Evolutionary conservation across 1,140 invertebrate species (phyloP), one percentile per base, ranked within the genome.

Genomic region (Solenopsis fugax): DNA sequence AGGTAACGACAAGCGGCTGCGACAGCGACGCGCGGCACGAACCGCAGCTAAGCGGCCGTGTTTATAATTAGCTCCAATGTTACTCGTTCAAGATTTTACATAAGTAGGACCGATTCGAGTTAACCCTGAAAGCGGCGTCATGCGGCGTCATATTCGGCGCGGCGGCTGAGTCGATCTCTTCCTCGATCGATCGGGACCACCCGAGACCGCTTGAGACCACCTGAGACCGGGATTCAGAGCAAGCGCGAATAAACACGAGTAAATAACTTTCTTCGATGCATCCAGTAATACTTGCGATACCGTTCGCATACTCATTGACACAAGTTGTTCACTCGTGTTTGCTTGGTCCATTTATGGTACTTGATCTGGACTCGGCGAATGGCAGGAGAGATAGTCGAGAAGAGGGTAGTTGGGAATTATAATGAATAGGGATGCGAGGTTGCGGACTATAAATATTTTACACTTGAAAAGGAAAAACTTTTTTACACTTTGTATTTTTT

Each of bases 21-120:
- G 52, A 41, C 52, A 69, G 50, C 41, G 58, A 86, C 48, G 52
- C 56, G 77, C 29, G 29, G 16, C 21, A 13, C 62, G 34, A 60
- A 71, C 85, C 41, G 88, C 56, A 78, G 67, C 77, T 54, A 71
- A 24, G 65, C 62, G 77, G 58, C 65, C 87, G 76, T 52, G 78
- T 92, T 90, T 92, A 92, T 92, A 91, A 86, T 88, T 84, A 82
- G 85, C 58, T 29, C 65, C 89, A 82, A 92, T 92, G 88, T 92
- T 92, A 92, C 73, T 91, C 81, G 88, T 85, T 67, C 77, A 69
- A 86, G 72, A 88, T 92, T 91, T 92, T 92, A 90, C 89, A 88
- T 90, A 90, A 90, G 87, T 85, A 87, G 75, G 67, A 88, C 88
- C 86, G 88, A 90, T 89, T 48, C 52, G 56, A 16, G 81, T 91